Conservation (phyloP, 1,140 invertebrate genomes). For the Heliconius eleuchia region DNA sequence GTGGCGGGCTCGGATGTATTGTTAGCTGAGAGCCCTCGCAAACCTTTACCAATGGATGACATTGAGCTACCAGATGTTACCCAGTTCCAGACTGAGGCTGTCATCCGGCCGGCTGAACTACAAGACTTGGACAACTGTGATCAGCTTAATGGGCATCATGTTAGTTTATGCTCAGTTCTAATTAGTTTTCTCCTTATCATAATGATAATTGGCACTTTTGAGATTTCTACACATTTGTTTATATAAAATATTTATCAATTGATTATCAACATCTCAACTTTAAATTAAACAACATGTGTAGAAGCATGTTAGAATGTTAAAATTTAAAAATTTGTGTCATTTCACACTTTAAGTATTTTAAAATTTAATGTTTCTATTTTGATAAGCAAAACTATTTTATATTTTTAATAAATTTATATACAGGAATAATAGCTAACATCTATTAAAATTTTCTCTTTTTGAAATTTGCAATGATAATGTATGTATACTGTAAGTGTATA, state of each 20-base stretch:
- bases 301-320: too few relatives aligned
- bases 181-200: background rate
- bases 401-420: too few relatives aligned
- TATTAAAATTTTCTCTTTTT: too few relatives aligned
- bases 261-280: too few relatives aligned
- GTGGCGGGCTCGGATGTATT: slow-evolving; percentile 80
- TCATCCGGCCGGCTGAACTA: slow-evolving; percentile 82
- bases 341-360: too few relatives aligned
- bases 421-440: too few relatives aligned
- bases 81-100: slow-evolving; percentile 85
- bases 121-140: slow-evolving; percentile 78
- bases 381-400: too few relatives aligned
- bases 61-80: slow-evolving; percentile 83
- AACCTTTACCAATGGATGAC: slow-evolving; percentile 83
- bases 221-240: background rate
- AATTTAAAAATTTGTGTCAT: too few relatives aligned
- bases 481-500: background rate
- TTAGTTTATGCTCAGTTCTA: slow-evolving; percentile 41
- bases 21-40: slow-evolving; percentile 84
- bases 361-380: too few relatives aligned
- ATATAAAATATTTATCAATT: too few relatives aligned
- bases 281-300: too few relatives aligned
- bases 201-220: background rate
- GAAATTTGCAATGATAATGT: background rate
- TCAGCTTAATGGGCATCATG: slow-evolving; percentile 81